phyloP scores from a whole-genome alignment of 2,888 invertebrate genomes.

The Hermaeophaga mercurialis region DNA sequence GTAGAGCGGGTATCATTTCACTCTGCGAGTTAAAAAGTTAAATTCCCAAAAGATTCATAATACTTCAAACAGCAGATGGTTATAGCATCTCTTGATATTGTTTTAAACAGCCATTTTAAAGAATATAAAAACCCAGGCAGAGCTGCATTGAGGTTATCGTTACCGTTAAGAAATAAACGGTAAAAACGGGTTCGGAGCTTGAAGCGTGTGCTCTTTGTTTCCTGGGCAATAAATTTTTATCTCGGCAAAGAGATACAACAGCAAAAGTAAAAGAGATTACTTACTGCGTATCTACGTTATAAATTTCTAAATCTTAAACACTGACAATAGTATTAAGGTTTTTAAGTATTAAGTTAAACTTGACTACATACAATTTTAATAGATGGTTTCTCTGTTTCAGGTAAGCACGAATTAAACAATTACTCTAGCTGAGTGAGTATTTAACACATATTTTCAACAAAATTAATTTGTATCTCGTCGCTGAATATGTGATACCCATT shows the following conservation, averaged over 20 bases:
- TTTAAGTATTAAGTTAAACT: too few relatives aligned
- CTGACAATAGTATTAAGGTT: too few relatives aligned
- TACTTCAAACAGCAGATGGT: conserved; percentile 30
- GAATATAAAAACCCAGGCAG: conserved; percentile 23
- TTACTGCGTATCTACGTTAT: too few relatives aligned
- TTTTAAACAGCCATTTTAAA: conserved; percentile 29
- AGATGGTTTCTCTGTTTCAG: too few relatives aligned
- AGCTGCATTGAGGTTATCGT: conserved; percentile 37
- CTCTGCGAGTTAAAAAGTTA: conserved; percentile 34
- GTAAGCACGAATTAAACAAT: too few relatives aligned
- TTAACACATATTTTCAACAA: too few relatives aligned
- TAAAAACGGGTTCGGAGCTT: conserved; percentile 7
- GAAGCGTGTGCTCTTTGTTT: conserved; percentile 30
- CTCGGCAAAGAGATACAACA: conserved; percentile 31
- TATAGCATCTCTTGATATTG: conserved; percentile 30
- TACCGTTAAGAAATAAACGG: conserved; percentile 35
- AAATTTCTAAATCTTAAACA: too few relatives aligned
- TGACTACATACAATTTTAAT: too few relatives aligned
- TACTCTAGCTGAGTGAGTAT: too few relatives aligned
- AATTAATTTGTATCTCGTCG: too few relatives aligned
- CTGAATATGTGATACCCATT: too few relatives aligned
- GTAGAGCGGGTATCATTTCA: conserved; percentile 22
- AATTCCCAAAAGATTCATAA: conserved; percentile 38
- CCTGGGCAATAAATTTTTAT: conserved; percentile 38
- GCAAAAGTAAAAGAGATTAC: too few relatives aligned